Conservation (phyloP, 2,888 invertebrate genomes). For the Diarsia dahlii region DNA sequence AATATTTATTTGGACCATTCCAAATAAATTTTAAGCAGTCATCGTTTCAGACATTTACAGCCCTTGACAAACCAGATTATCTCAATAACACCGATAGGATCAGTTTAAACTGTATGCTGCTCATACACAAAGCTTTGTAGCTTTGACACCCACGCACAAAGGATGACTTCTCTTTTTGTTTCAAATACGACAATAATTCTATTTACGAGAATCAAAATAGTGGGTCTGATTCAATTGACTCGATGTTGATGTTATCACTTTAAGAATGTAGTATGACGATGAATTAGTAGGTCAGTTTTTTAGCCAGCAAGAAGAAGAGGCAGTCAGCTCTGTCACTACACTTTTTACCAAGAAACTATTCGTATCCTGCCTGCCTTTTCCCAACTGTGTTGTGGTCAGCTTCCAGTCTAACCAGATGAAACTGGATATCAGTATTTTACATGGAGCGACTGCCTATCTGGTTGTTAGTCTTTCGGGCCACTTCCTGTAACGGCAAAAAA, state of each 20-base stretch:
- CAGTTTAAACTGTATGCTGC: constrained; percentile 16
- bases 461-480: no score
- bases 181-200: not conserved
- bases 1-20: no score
- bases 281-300: no score
- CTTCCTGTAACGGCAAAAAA: no score
- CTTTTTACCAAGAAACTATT: no score
- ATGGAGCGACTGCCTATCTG: not conserved
- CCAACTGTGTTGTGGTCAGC: no score
- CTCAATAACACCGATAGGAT: constrained; percentile 32
- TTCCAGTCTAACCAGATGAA: not conserved
- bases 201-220: constrained; percentile 7
- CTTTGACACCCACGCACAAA: constrained; percentile 16
- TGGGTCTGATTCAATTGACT: not conserved
- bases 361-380: no score
- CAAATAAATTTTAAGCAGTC: not conserved
- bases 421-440: not conserved
- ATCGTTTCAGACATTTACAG: not conserved
- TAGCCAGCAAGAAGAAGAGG: not conserved
- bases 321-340: no score
- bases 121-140: constrained; percentile 24
- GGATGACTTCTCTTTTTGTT: not conserved
- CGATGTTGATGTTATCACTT: no score
- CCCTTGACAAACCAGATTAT: constrained; percentile 12
- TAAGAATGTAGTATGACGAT: not conserved